Evolutionary conservation across 2,797 vertebrate species (phyloP).

Genomic region (Aldrovandia affinis): DNA sequence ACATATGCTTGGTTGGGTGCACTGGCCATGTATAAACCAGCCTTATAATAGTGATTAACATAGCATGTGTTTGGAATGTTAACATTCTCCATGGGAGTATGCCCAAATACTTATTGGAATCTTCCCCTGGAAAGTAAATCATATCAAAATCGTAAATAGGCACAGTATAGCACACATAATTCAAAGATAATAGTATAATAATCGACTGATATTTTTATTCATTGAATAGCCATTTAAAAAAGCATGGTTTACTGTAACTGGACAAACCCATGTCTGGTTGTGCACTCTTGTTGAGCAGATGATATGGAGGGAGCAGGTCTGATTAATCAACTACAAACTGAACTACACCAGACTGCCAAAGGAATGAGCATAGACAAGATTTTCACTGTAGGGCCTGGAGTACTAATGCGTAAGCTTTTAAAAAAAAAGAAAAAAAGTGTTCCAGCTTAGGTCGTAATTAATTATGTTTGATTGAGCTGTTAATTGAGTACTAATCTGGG

Average conservation of each 20-base stretch:
- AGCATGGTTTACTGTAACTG: background rate
- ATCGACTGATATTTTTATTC: background rate
- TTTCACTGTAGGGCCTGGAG: background rate
- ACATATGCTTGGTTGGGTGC: background rate
- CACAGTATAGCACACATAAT: background rate
- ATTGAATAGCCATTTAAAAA: background rate
- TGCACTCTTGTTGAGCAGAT: background rate
- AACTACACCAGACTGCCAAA: background rate
- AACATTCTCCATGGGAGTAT: background rate
- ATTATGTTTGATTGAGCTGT: conserved; percentile 7
- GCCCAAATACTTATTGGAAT: background rate
- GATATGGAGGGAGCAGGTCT: background rate
- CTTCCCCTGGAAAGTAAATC: background rate
- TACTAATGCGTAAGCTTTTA: no score
- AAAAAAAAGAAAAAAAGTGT: no score
- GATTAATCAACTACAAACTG: background rate
- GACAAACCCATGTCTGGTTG: background rate
- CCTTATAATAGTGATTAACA: background rate
- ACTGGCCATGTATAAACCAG: background rate
- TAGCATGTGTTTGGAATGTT: background rate
- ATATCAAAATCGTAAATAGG: background rate
- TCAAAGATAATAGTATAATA: background rate
- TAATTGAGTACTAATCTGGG: conserved; percentile 13
- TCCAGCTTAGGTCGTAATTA: background rate
- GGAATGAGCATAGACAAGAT: background rate